Evolutionary conservation across 2,888 invertebrate species (phyloP), one percentile per base, ranked within the genome.

Genomic region (Peribatodes rhomboidaria): DNA sequence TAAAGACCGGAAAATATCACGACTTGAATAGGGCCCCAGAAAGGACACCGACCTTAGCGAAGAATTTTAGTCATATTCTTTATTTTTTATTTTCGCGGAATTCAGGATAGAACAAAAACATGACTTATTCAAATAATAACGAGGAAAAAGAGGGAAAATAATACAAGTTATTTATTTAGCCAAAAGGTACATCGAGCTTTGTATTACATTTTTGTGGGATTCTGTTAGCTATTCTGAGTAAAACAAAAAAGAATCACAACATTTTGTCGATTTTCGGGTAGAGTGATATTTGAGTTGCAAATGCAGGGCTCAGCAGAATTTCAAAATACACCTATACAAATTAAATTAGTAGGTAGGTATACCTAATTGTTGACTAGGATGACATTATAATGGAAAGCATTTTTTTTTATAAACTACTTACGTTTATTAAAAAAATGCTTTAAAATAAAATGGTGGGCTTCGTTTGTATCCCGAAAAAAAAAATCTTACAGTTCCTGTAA

Each of bases 141-240:
- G 11, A 54, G 41, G 27, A 14, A 41, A 20, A 16, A 27, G n/a
- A 16, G 22, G 46, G n/a, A 27, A 46, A 31, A 49, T 49, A 49
- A 49, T 18, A 49, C 33, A 49, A 33, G 31, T 49, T 49, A 49
- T 49, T 49, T 33, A 49, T 49, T 49, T 33, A 49, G 7, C 49
- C 13, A 27, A 49, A 14, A 33, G 16, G 3, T 49, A 49, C 10
- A 14, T 3, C 13, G 22, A 1, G n/a, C 13, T 14, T 14, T 16
- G 10, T 31, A 10, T 44, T 2, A 20, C 20, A 11, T 1, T 13
- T 22, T 22, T 18, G 9, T 4, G 42, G 9, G 9, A 14, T 6
- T 11, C 1, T 37, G 11, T 37, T 37, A 13, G 11, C n/a, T n/a
- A 37, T 37, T 37, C n/a, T 37, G 13, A n/a, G n/a, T 37, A n/a